phyloP scores from a whole-genome alignment of 2,113 vertebrate species.

The Crotalus tigris region DNA sequence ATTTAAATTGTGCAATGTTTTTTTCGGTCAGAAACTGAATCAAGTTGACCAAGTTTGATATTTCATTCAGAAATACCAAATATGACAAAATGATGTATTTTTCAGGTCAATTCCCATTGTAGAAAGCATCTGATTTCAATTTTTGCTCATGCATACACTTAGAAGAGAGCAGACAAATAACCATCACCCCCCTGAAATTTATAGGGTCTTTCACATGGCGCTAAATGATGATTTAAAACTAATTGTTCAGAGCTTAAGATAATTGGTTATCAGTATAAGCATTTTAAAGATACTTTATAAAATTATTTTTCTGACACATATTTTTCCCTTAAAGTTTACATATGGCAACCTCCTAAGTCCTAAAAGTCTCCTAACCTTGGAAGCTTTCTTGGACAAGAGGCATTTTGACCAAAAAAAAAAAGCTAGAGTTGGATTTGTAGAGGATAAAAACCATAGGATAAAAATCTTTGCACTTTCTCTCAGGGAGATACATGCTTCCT shows the following conservation, averaged over 20 bases:
- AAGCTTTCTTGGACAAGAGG: neutral
- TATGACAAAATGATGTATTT: too few species aligned
- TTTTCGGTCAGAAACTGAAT: too few species aligned
- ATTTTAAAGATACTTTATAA: neutral
- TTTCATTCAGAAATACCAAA: too few species aligned
- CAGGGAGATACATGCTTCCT: neutral
- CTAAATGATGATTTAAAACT: neutral
- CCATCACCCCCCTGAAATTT: neutral
- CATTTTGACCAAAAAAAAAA: neutral
- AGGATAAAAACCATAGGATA: neutral
- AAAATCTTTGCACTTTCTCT: too few species aligned
- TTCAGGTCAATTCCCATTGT: too few species aligned
- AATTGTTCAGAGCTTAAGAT: neutral
- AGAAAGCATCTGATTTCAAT: too few species aligned
- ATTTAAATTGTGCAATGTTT: too few species aligned
- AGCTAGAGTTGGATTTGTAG: neutral
- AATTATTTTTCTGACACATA: neutral
- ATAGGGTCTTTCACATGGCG: neutral
- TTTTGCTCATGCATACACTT: neutral
- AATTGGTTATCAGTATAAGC: neutral
- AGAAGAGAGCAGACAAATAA: neutral
- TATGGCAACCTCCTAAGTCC: neutral
- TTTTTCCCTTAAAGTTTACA: neutral
- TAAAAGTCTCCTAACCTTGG: neutral
- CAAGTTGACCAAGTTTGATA: too few species aligned